Evolutionary conservation across 2,797 vertebrate genomes (phyloP), one percentile per base, ranked within the genome.

Genomic region (Gorsachius magnificus): DNA sequence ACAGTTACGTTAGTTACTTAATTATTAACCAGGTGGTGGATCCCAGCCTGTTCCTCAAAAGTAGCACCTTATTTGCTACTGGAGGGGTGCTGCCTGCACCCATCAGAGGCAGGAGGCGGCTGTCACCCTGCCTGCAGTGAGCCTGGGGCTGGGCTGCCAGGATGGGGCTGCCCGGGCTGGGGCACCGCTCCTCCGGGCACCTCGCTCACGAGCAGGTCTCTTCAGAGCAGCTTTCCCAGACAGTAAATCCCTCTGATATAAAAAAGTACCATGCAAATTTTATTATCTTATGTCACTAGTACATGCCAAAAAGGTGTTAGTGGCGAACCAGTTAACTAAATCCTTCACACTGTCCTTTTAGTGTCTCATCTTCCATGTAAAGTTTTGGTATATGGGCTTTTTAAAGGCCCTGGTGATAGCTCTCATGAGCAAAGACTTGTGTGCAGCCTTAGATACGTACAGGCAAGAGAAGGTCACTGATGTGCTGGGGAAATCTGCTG

Each of bases 401-500:
- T 82, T 48, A 90, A 90, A 76, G 45, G 38, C 75, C 84, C 31
- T 51, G 16, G 35, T 60, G 77, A 36, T 72, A 91, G 61, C 58
- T 83, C 29, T 81, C 8, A 16, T 31, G 26, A 79, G 22, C 56
- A 61, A 29, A 65, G n/a, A 53, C 43, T 83, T 61, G 18, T 5
- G 16, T 1, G 15, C 41, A 90, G 68, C 25, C 43, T 70, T 9
- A 89, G 48, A 74, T 65, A 77, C 1, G 0, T 66, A 58, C 56
- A 83, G 65, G 70, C 56, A 95, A 90, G 35, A 83, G 29, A 53
- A 87, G 70, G 28, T 92, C 89, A 79, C 48, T 25, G 70, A 87
- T 17, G 18, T 41, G 43, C 58, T 94, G 83, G 43, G 90, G 93
- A 95, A 94, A 92, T 87, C 58, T 89, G 10, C 82, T 78, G 54